Conservation (phyloP, 1,140 invertebrate genomes). For the Lethrus apterus region DNA sequence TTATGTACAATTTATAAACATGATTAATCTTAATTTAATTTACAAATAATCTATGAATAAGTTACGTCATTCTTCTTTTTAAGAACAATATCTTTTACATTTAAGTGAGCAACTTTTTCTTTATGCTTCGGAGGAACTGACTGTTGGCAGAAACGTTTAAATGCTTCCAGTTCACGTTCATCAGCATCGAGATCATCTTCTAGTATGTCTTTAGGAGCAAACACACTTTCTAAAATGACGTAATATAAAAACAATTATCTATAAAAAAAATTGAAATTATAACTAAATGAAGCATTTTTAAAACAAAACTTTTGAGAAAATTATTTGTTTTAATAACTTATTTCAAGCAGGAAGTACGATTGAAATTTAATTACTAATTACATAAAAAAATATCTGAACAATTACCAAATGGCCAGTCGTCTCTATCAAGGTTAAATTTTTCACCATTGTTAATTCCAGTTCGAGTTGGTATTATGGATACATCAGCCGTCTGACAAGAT, state of each 20-base stretch:
- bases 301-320: no score
- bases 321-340: no score
- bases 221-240: constrained; percentile 70
- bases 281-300: not conserved
- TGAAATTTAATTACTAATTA: no score
- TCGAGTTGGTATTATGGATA: constrained; percentile 38
- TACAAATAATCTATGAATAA: constrained; percentile 9
- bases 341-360: no score
- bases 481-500: constrained; percentile 33
- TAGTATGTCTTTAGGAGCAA: constrained; percentile 66
- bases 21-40: no score
- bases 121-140: constrained; percentile 60
- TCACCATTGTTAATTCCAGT: constrained; percentile 23
- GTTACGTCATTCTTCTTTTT: constrained; percentile 31
- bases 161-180: constrained; percentile 68
- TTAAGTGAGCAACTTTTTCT: constrained; percentile 54
- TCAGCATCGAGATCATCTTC: constrained; percentile 69
- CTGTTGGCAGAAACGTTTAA: constrained; percentile 71
- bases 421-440: constrained; percentile 33
- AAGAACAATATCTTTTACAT: constrained; percentile 37
- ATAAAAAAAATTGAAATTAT: not conserved
- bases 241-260: no score
- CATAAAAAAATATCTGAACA: constrained; percentile 11
- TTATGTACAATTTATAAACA: no score
- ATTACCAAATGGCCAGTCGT: constrained; percentile 37